Base-by-base conservation (phyloP, 2,797 vertebrate genomes). In the Pangasius larnaudii region DNA sequence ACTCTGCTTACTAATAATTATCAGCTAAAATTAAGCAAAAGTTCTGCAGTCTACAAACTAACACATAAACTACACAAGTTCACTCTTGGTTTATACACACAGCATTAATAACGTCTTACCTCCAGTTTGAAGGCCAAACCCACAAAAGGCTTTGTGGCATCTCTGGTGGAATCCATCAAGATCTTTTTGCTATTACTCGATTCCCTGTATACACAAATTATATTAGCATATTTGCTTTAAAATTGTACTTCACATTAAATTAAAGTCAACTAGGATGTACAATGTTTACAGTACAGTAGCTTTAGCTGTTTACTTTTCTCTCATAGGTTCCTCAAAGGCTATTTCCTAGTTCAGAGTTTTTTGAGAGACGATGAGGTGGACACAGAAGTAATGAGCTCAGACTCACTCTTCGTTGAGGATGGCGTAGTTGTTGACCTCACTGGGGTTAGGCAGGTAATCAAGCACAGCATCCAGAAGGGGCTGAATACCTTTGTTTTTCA, bases 401-500 rank as follows among this genome's bases (percentile, higher is more conserved):
- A 96, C 98, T 96, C 91, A 99, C 99, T 95, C 95, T 0, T 97
- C 83, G 90, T 98, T 98, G 65, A 96, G 93, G 84, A 97, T 93
- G 33, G 97, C 98, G 0, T 97, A 99, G 94, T 99, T 99, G 90
- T 97, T 95, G 51, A 99, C 97, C 93, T 99, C 97, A 0, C 96
- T 96, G 13, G 99, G 99, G 86, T 98, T 96, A 0, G 99, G 99
- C 75, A 99, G 96, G 85, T 97, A 99, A 13, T 99, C 97, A 89
- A 99, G 91, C 61, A 97, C 95, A 0, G 98, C 98, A 27, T 99
- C 95, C 91, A 99, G 91, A 6, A 99, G 93, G 0, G 97, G 98
- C 91, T 99, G 99, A 2, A 99, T 96, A 0, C 98, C 99, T 92
- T 98, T 99, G 94, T 99, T 99, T 94, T 98, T 99, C 91, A 99